Percentiles rank a stretch among this genome's conserved stretches.
Conservation (phyloP, 2,888 invertebrate species). For the Tachystola acroxantha region DNA sequence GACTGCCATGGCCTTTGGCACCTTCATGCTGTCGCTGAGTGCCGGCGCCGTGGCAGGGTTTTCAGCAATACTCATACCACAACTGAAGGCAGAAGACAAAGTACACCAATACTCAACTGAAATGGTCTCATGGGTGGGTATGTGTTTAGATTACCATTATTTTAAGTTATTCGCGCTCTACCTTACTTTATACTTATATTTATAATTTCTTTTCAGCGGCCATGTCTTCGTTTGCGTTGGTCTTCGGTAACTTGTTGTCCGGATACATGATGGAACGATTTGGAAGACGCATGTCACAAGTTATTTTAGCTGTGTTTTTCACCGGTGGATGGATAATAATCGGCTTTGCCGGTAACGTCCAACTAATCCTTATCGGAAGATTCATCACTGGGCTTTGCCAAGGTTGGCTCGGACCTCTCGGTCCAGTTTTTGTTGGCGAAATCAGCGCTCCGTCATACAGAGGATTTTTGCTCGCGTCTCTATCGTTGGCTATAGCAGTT, state of each 20-base stretch:
- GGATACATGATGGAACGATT: constrained; percentile 79
- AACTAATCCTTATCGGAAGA: constrained; percentile 71
- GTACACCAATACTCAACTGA: constrained; percentile 60
- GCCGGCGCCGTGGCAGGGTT: constrained; percentile 81
- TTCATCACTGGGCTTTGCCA: constrained; percentile 76
- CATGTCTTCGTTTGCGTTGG: constrained; percentile 79
- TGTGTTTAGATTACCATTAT: constrained; percentile 23
- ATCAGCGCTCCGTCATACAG: constrained; percentile 79
- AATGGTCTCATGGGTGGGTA: constrained; percentile 81
- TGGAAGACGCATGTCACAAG: constrained; percentile 76
- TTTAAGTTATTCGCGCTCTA: not conserved
- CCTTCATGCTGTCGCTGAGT: constrained; percentile 73
- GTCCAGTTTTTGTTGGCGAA: constrained; percentile 79
- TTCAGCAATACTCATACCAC: constrained; percentile 81
- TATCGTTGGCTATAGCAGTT: constrained; percentile 79
- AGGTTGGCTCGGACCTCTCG: constrained; percentile 77
- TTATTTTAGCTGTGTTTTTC: constrained; percentile 72
- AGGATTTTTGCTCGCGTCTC: constrained; percentile 79
- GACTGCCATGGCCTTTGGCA: constrained; percentile 73
- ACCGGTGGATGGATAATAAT: constrained; percentile 79
- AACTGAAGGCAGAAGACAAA: constrained; percentile 59
- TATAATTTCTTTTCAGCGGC: constrained; percentile 73
- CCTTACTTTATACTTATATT: not conserved
- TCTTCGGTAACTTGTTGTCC: constrained; percentile 79
- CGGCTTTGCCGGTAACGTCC: constrained; percentile 65